Base-by-base conservation (phyloP, 2,888 invertebrate genomes). In the Spodoptera picta region DNA sequence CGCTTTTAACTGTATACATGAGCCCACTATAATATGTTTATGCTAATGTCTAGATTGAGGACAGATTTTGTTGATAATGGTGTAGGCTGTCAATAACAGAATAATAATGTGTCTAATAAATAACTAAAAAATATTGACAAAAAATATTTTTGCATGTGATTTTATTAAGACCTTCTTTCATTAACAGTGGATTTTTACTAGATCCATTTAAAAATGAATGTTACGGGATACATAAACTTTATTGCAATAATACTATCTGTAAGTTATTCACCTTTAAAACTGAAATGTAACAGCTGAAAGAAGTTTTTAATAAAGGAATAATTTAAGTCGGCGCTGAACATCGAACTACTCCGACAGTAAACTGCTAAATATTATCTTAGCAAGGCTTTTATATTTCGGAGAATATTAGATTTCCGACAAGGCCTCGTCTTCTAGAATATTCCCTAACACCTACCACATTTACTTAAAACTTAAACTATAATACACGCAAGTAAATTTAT, bases 1-100 rank as follows among this genome's bases (percentile, higher is more conserved):
- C 63, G 74, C 36, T 68, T 87, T 86, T 82, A 79, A 83, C 81
- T 83, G 83, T 86, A 84, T 84, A 82, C 84, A 84, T 83, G 76
- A 64, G 79, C 73, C 72, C 68, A 66, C 61, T 65, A 59, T 77
- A 65, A 65, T 56, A 59, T 60, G 60, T 50, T 69, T 69, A 71
- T 68, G 66, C 49, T 11, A 60, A 53, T 77, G 74, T 70, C 65
- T 56, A 61, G 48, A 57, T 50, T 53, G 66, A 59, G 47, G 1
- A 42, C 49, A 24, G 56, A 43, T 72, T 71, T 54, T 12, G 46
- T 14, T 54, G 65, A 64, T 75, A 19, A 19, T 19, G 27, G 27
- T 59, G 46, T 31, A 41, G 9, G 36, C 5, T 3, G 2, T 49
- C 10, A 19, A 43, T 12, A 44, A 4, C 5, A 11, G 12, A 9